These are phyloP conservation scores for Drosophila affinis DNA, from an alignment of 2,888 invertebrate species.

Conservation along the genomic window DNA sequence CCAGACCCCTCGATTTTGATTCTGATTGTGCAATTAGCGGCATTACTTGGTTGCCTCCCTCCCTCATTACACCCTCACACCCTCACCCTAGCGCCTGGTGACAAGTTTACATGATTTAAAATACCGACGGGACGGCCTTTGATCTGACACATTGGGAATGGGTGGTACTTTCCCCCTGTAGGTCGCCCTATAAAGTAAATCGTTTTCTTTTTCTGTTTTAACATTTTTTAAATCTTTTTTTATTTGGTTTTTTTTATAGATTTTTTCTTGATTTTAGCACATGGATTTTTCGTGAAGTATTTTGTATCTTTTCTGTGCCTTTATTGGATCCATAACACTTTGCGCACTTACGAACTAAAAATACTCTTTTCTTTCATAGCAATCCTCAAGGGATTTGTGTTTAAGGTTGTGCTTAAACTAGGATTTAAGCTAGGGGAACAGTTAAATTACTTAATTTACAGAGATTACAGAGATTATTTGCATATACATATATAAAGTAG, in stretches of 20 bases:
- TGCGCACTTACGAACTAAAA: constrained; percentile 68
- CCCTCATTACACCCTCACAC: background rate
- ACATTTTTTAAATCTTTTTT: constrained; percentile 44
- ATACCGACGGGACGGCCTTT: constrained; percentile 53
- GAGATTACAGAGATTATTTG: constrained; percentile 45
- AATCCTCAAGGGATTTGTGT: constrained; percentile 15
- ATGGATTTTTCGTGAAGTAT: constrained; percentile 56
- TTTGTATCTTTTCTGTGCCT: constrained; percentile 49
- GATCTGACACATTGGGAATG: constrained; percentile 43
- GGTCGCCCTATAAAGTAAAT: constrained; percentile 1
- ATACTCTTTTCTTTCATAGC: constrained; percentile 70
- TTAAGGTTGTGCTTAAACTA: constrained; percentile 48
- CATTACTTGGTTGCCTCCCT: background rate
- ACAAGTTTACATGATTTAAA: constrained; percentile 73
- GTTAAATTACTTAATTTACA: constrained; percentile 72
- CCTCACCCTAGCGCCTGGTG: constrained; percentile 48
- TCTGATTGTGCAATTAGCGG: constrained; percentile 78
- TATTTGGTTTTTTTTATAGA: constrained; percentile 39
- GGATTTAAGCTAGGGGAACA: constrained; percentile 62
- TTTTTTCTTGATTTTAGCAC: constrained; percentile 67
- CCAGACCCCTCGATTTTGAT: constrained; percentile 10
- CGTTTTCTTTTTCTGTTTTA: constrained; percentile 39
- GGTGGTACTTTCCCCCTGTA: too few species aligned
- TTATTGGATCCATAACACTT: constrained; percentile 40
- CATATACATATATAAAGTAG: constrained; percentile 26